These are phyloP conservation scores for Drosophila percnosoma DNA, from an alignment of 2,888 invertebrate species.

Conservation along the genomic window DNA sequence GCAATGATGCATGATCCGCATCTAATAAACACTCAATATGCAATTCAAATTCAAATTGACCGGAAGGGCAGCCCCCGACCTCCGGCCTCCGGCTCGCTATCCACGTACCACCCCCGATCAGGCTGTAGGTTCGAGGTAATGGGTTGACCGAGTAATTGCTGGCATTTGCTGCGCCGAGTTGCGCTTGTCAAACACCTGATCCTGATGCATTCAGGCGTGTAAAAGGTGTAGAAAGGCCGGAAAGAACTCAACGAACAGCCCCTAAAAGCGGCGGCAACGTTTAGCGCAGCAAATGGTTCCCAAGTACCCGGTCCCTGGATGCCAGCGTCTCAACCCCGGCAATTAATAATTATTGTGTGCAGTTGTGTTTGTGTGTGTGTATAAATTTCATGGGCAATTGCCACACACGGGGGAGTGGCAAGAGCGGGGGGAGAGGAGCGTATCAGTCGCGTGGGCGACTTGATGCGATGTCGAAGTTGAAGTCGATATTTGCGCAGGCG, in stretches of 20 bases:
- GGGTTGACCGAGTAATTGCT: slow-evolving; percentile 56
- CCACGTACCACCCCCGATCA: slow-evolving; percentile 1
- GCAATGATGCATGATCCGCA: slow-evolving; percentile 73
- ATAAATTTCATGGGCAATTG: slow-evolving; percentile 83
- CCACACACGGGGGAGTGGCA: slow-evolving; percentile 18
- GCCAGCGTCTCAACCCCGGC: slow-evolving; percentile 46
- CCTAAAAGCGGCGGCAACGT: slow-evolving; percentile 24
- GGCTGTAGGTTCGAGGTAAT: slow-evolving; percentile 1
- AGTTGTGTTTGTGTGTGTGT: slow-evolving; percentile 60
- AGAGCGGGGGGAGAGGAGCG: slow-evolving; percentile 2
- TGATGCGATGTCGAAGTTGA: slow-evolving; percentile 15
- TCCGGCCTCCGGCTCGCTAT: background rate
- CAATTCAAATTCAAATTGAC: slow-evolving; percentile 78
- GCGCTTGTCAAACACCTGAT: slow-evolving; percentile 82
- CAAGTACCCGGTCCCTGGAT: slow-evolving; percentile 3
- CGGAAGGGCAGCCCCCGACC: slow-evolving; percentile 61
- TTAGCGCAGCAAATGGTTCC: slow-evolving; percentile 11
- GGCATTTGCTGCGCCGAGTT: slow-evolving; percentile 33
- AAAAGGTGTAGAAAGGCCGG: slow-evolving; percentile 81
- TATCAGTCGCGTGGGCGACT: slow-evolving; percentile 65
- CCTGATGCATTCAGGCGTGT: slow-evolving; percentile 79
- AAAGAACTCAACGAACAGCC: slow-evolving; percentile 42
- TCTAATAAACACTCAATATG: slow-evolving; percentile 75
- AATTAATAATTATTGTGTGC: slow-evolving; percentile 79
- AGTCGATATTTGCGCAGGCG: slow-evolving; percentile 55